Percentiles rank a stretch among this genome's conserved stretches.
Evolutionary conservation across 2,797 vertebrate genomes (phyloP).

Genomic region (Odontamblyopus lacepedii): DNA sequence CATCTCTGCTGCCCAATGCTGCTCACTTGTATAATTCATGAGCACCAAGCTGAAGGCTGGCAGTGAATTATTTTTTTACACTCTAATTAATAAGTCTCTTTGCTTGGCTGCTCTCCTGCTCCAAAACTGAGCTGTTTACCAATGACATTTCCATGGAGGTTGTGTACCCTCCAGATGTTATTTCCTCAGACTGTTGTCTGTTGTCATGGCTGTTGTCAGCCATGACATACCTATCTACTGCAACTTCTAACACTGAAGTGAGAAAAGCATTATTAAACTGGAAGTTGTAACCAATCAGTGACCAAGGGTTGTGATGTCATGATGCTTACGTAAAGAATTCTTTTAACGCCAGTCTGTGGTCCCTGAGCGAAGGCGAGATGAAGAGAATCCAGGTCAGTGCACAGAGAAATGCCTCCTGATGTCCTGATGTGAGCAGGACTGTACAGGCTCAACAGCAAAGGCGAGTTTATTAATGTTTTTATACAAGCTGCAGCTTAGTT

Average conservation of each 20-base stretch:
- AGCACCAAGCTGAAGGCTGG: slow-evolving; percentile 9
- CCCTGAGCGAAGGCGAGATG: slow-evolving; percentile 49
- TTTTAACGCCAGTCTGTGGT: slow-evolving; percentile 56
- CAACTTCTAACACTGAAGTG: neutral
- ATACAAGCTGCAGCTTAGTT: neutral
- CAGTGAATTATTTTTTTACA: slow-evolving; percentile 40
- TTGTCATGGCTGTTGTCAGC: neutral
- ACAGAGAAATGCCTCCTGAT: slow-evolving; percentile 63
- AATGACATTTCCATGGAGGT: neutral
- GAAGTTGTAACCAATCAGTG: slow-evolving; percentile 4
- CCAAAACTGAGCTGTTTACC: slow-evolving; percentile 27
- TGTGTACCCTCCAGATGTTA: slow-evolving; percentile 4
- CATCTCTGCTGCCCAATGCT: slow-evolving; percentile 41
- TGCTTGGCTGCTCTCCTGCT: slow-evolving; percentile 22
- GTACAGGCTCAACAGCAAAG: slow-evolving; percentile 34
- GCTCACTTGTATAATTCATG: slow-evolving; percentile 68
- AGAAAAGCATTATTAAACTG: neutral
- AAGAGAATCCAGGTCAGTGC: slow-evolving; percentile 72
- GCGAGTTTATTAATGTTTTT: neutral
- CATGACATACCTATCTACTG: neutral
- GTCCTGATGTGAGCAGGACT: slow-evolving; percentile 44
- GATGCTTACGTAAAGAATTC: slow-evolving; percentile 56
- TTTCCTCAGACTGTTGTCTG: slow-evolving; percentile 30
- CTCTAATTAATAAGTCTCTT: slow-evolving; percentile 31
- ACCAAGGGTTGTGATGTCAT: slow-evolving; percentile 28